Percentiles rank a stretch among this genome's conserved stretches.
Evolutionary conservation across 2,888 invertebrate genomes (phyloP).

Genomic region (Chrysolina americana): DNA sequence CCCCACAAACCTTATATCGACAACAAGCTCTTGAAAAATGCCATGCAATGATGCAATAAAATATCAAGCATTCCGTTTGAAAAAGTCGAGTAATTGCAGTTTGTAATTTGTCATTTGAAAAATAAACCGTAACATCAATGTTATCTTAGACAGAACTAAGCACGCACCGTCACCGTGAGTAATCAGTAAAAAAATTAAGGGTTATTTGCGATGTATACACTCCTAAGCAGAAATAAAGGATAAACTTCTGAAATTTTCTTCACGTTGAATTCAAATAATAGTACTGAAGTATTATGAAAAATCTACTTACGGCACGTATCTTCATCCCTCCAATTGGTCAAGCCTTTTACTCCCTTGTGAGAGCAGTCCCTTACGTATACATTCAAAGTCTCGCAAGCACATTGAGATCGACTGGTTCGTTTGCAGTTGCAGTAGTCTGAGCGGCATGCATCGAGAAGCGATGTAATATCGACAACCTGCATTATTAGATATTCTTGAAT

Average conservation of each 20-base stretch:
- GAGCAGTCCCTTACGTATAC: constrained; percentile 85
- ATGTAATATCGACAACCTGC: constrained; percentile 74
- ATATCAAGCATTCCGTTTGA: too few relatives aligned
- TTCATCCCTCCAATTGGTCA: constrained; percentile 83
- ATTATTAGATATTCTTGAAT: constrained; percentile 26
- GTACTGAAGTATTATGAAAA: constrained; percentile 26
- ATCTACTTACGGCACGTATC: constrained; percentile 85
- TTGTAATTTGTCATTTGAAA: too few relatives aligned
- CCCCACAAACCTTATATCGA: too few relatives aligned
- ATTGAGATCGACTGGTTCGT: constrained; percentile 73
- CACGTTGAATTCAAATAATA: not conserved
- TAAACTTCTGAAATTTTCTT: not conserved
- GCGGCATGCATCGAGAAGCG: constrained; percentile 81
- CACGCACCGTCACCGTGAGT: too few relatives aligned
- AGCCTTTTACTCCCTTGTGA: constrained; percentile 75
- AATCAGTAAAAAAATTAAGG: too few relatives aligned
- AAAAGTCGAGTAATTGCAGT: too few relatives aligned
- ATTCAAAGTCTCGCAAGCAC: constrained; percentile 83
- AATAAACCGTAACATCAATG: too few relatives aligned
- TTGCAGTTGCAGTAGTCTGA: constrained; percentile 84
- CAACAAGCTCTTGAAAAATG: too few relatives aligned
- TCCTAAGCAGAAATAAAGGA: not conserved
- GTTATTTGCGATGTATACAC: too few relatives aligned
- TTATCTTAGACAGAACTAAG: too few relatives aligned
- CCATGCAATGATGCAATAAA: too few relatives aligned